These are phyloP conservation scores for Calephelis perditalis DNA, from an alignment of 2,888 invertebrate genomes.

Conservation along the genomic window DNA sequence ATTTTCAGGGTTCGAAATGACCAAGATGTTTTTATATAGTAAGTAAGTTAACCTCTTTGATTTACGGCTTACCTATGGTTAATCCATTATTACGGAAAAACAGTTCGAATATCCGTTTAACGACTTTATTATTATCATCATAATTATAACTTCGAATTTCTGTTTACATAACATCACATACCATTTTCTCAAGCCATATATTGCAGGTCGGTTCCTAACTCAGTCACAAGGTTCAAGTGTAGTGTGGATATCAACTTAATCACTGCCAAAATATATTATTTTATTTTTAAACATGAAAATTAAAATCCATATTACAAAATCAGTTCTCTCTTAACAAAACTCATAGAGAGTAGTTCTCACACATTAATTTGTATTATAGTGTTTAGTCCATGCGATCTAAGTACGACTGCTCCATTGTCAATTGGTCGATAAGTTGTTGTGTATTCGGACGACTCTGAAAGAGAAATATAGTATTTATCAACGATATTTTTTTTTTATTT, in stretches of 20 bases:
- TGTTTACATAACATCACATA: too few species aligned
- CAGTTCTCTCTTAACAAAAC: neutral
- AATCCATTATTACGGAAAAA: too few species aligned
- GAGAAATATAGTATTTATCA: conserved; percentile 15
- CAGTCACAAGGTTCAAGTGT: too few species aligned
- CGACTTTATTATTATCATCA: too few species aligned
- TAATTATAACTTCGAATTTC: too few species aligned
- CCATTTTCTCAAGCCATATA: too few species aligned
- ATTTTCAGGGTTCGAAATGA: too few species aligned
- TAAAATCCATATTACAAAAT: conserved; percentile 13
- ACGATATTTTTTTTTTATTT: conserved; percentile 34
- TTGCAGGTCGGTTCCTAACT: too few species aligned
- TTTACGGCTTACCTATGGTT: too few species aligned
- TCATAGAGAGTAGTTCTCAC: conserved; percentile 1
- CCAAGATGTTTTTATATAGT: too few species aligned
- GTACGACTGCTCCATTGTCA: conserved; percentile 67
- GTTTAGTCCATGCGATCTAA: conserved; percentile 66
- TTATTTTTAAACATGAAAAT: neutral
- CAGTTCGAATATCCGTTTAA: too few species aligned
- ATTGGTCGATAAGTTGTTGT: conserved; percentile 59
- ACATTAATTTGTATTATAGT: neutral
- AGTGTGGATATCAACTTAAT: neutral
- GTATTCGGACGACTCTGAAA: conserved; percentile 68
- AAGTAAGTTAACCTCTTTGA: too few species aligned
- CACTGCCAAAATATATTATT: conserved; percentile 14